Conservation (phyloP, 2,888 invertebrate species). For the Epinotia brunnichana region DNA sequence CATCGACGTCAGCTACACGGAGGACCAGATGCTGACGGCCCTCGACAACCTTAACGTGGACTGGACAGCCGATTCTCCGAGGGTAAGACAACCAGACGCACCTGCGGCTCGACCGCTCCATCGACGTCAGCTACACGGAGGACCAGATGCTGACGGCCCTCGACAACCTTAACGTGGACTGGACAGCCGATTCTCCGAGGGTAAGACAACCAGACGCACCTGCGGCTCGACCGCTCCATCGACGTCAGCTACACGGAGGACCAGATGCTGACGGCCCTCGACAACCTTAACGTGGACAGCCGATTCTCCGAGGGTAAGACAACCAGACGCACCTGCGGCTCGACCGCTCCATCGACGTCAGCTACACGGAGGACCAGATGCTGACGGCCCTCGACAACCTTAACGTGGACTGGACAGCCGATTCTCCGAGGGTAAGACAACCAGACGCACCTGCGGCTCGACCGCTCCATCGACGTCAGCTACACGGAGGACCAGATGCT, state of each 20-base stretch:
- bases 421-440: constrained; percentile 68
- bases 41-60: constrained; percentile 72
- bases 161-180: constrained; percentile 70
- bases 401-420: constrained; percentile 67
- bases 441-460: constrained; percentile 62
- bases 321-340: constrained; percentile 64
- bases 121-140: constrained; percentile 77
- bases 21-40: constrained; percentile 74
- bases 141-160: constrained; percentile 75
- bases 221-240: constrained; percentile 70
- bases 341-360: constrained; percentile 75
- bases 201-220: constrained; percentile 65
- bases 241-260: constrained; percentile 78
- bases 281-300: constrained; percentile 69
- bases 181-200: constrained; percentile 67
- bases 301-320: constrained; percentile 66
- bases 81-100: constrained; percentile 67
- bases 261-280: constrained; percentile 73
- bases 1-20: constrained; percentile 76
- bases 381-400: constrained; percentile 70
- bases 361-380: constrained; percentile 79
- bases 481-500: constrained; percentile 79
- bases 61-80: constrained; percentile 64
- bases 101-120: constrained; percentile 67
- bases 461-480: constrained; percentile 76